Evolutionary conservation across 2,888 invertebrate species (phyloP).

Genomic region (Ormyrus rosae): DNA sequence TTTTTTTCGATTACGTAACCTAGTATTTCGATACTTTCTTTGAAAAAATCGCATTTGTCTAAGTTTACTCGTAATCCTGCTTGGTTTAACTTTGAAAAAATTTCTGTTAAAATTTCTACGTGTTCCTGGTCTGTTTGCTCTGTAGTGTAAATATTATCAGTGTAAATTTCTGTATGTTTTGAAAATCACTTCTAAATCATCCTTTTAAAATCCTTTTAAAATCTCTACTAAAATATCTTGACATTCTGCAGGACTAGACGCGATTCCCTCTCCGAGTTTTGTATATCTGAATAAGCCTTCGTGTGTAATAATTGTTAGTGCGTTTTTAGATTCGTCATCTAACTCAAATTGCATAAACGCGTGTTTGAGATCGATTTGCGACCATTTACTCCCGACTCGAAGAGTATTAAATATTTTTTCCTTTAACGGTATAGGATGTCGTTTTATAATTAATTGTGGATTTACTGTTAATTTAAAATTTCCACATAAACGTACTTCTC

Average conservation of each 20-base stretch:
- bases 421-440: slow-evolving; percentile 63
- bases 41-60: neutral
- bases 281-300: slow-evolving; percentile 67
- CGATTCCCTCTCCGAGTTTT: slow-evolving; percentile 66
- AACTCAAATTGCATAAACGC: slow-evolving; percentile 71
- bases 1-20: neutral
- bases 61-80: neutral
- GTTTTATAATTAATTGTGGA: slow-evolving; percentile 59
- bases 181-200: too few species aligned
- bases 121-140: neutral
- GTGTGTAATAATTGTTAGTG: slow-evolving; percentile 69
- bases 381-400: slow-evolving; percentile 61
- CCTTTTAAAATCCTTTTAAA: too few species aligned
- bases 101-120: neutral
- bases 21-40: neutral
- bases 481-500: slow-evolving; percentile 60
- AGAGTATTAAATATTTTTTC: slow-evolving; percentile 62
- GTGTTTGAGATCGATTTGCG: slow-evolving; percentile 62
- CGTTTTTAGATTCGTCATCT: slow-evolving; percentile 63
- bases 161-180: neutral
- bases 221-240: neutral
- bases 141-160: neutral
- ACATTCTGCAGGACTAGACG: neutral
- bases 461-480: slow-evolving; percentile 64
- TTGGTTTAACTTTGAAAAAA: neutral